A percentile compares a stretch with the other conserved stretches of the same genome.
Conservation (phyloP, 2,797 vertebrate genomes). For the Sebastolobus altivelis region DNA sequence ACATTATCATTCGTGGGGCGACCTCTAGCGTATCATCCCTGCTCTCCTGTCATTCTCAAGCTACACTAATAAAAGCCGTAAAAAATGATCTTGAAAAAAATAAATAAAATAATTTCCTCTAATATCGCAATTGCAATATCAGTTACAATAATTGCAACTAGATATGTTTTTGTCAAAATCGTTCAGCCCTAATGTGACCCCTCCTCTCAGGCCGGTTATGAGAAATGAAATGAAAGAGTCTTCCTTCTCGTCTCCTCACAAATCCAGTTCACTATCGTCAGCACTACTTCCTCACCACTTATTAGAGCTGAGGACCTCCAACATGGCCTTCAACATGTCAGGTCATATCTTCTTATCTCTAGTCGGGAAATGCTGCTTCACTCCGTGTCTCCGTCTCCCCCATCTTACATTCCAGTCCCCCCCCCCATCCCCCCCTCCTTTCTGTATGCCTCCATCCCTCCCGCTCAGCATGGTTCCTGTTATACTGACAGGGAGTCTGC, state of each 20-base stretch:
- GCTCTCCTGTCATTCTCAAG: too few relatives aligned
- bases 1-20: too few relatives aligned
- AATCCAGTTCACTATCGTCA: background rate
- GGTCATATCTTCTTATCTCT: slow-evolving; percentile 30
- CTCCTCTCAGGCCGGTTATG: background rate
- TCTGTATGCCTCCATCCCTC: slow-evolving; percentile 15
- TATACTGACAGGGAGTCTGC: slow-evolving; percentile 33
- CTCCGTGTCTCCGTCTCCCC: too few relatives aligned
- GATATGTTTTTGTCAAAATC: too few relatives aligned
- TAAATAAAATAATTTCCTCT: too few relatives aligned
- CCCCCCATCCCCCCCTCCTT: background rate
- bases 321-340: slow-evolving; percentile 9
- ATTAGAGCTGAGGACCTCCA: slow-evolving; percentile 7
- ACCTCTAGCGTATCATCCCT: too few relatives aligned
- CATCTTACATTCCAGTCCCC: background rate
- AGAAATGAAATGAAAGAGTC: background rate
- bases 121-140: too few relatives aligned
- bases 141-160: too few relatives aligned
- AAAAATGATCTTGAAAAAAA: too few relatives aligned
- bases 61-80: too few relatives aligned
- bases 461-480: slow-evolving; percentile 33
- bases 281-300: background rate
- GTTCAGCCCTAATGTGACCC: background rate
- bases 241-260: slow-evolving; percentile 1
- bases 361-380: background rate